Percentiles rank a stretch among this genome's conserved stretches.
Conservation (phyloP, 2,113 vertebrate species). For the Mus spicilegus region DNA sequence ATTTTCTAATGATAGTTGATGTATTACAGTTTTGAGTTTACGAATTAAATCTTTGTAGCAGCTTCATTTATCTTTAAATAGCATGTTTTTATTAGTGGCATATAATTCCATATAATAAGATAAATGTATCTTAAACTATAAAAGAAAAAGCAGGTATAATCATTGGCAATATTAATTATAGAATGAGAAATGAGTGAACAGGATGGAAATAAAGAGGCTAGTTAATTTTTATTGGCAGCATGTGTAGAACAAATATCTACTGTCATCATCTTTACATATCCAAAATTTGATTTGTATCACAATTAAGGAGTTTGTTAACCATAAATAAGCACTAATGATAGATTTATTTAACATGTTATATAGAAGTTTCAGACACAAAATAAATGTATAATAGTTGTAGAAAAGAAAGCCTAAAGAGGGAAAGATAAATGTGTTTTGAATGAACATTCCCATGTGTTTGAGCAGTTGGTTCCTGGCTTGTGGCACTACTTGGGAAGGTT, state of each 20-base stretch:
- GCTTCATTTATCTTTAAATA: conserved; percentile 47
- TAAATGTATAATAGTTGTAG: neutral
- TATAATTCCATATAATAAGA: conserved; percentile 4
- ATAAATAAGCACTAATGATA: conserved; percentile 28
- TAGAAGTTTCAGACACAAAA: conserved; percentile 46
- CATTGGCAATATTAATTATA: conserved; percentile 53
- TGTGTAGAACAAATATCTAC: conserved; percentile 20
- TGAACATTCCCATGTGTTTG: too few relatives aligned
- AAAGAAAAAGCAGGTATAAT: conserved; percentile 36
- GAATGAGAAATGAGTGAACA: neutral
- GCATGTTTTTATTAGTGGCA: conserved; percentile 7
- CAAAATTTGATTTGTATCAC: conserved; percentile 44
- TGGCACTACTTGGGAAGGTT: too few relatives aligned
- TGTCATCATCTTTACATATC: conserved; percentile 27
- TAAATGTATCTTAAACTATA: neutral
- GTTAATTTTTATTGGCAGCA: conserved; percentile 49
- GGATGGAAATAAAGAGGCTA: conserved; percentile 8
- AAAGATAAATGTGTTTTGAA: neutral
- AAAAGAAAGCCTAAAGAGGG: neutral
- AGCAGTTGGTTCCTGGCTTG: neutral
- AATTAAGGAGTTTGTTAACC: neutral
- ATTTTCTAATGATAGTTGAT: conserved; percentile 23
- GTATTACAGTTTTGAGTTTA: conserved; percentile 50
- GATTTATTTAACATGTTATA: neutral
- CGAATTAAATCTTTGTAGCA: conserved; percentile 28